Evolutionary conservation across 2,888 invertebrate species (phyloP).

Genomic region (Catocala sponsa): DNA sequence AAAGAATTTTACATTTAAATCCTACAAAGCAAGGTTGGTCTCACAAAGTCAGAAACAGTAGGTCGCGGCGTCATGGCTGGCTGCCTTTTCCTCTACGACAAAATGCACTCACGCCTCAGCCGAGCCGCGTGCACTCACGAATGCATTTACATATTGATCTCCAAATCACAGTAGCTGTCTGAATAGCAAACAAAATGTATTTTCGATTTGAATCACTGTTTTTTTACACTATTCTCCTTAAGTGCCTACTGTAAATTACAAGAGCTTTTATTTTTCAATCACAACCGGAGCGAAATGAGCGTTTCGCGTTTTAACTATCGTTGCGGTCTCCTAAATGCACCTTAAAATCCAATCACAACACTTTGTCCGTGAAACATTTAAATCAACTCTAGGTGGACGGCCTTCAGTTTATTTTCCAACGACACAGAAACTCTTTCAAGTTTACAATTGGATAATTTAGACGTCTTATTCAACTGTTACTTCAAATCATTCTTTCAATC

Average conservation of each 20-base stretch:
- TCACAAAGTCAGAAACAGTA: conserved; percentile 67
- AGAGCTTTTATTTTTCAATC: conserved; percentile 41
- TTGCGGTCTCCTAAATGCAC: conserved; percentile 38
- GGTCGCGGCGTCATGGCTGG: conserved; percentile 63
- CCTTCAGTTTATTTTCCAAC: conserved; percentile 33
- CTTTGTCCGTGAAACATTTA: conserved; percentile 7
- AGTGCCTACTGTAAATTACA: conserved; percentile 27
- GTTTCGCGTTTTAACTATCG: conserved; percentile 51
- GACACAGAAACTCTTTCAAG: conserved; percentile 24
- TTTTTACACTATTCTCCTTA: conserved; percentile 28
- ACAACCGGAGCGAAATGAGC: conserved; percentile 38
- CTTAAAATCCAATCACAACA: conserved; percentile 32
- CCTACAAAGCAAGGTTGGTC: conserved; percentile 55
- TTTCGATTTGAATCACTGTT: conserved; percentile 48
- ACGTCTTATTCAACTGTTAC: conserved; percentile 44
- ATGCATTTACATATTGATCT: conserved; percentile 85
- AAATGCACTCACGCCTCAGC: conserved; percentile 80
- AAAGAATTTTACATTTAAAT: conserved; percentile 57
- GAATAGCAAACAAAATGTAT: conserved; percentile 71
- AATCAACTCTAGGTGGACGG: conserved; percentile 32
- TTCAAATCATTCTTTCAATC: conserved; percentile 46
- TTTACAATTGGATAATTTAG: conserved; percentile 46
- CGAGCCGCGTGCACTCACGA: conserved; percentile 70
- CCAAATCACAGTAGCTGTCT: conserved; percentile 73
- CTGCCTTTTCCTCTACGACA: conserved; percentile 74